phyloP scores from a whole-genome alignment of 2,888 invertebrate genomes.

The Chloroclysta siterata region DNA sequence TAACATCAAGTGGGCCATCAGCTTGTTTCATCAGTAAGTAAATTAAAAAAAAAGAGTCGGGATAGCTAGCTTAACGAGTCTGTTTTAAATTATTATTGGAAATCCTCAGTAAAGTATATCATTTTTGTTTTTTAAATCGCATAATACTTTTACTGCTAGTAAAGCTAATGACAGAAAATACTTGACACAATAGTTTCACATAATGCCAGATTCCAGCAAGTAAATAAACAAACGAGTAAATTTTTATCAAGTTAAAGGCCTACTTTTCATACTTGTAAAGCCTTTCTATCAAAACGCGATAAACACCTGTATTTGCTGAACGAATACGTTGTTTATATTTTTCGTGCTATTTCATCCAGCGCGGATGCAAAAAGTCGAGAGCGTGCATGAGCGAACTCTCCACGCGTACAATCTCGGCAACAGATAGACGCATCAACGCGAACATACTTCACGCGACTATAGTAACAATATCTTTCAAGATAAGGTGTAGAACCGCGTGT shows the following conservation, averaged over 20 bases:
- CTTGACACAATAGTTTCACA: no score
- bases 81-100: no score
- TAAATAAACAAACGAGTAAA: not conserved
- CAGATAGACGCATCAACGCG: slow-evolving; percentile 45
- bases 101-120: no score
- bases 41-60: no score
- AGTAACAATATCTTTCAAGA: not conserved
- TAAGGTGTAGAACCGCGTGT: slow-evolving; percentile 37
- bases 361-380: slow-evolving; percentile 52
- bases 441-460: slow-evolving; percentile 25
- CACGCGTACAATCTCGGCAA: slow-evolving; percentile 49
- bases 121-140: no score
- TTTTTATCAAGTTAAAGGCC: not conserved
- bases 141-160: no score
- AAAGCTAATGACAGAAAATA: no score
- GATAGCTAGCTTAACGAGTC: no score
- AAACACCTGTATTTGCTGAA: slow-evolving; percentile 42
- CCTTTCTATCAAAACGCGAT: slow-evolving; percentile 5
- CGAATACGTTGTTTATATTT: slow-evolving; percentile 50
- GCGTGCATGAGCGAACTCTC: slow-evolving; percentile 51
- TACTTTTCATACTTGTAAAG: slow-evolving; percentile 3
- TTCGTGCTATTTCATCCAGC: slow-evolving; percentile 52
- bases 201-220: no score
- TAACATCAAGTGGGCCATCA: no score
- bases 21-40: no score